Base-by-base conservation (phyloP, 2,797 vertebrate species). In the Sparidentex hasta region DNA sequence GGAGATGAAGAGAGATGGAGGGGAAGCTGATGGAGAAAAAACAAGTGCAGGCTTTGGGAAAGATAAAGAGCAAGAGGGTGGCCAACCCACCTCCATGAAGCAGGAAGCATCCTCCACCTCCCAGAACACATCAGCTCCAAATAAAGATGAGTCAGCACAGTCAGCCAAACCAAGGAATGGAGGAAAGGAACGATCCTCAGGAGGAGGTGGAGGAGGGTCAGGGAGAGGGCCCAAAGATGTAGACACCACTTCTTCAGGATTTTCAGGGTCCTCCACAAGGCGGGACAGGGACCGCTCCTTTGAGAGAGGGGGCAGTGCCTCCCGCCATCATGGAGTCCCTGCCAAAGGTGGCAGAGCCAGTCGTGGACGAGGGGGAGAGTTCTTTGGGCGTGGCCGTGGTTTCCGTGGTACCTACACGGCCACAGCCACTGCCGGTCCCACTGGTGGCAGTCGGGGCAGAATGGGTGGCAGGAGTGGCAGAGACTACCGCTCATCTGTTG, bases 341-440 rank as follows among this genome's bases (percentile, higher is more conserved):
- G 48, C 84, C 20, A 92, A 95, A 90, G 95, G 95, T 29, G 78
- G 88, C 65, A 86, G 96, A 58, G 89, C 90, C 2, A 92, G 91
- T 54, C 95, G 97, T 0, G 97, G 97, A 8, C 92, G 97, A 63
- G 96, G 96, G 27, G 97, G 97, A 2, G 97, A 98, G 65, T 98
- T 97, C 84, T 98, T 96, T 17, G 96, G 97, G 0, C 95, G 97
- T 52, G 97, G 97, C 0, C 94, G 97, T 18, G 97, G 97, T 11
- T 98, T 95, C 82, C 94, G 97, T 11, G 97, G 97, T 0, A 94
- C 96, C 18, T 98, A 96, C 56, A 93, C 95, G 0, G 96, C 96
- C 56, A 93, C 95, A 0, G 96, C 96, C 20, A 91, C 88, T 0
- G 93, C 96, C 6, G 95, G 89, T 0, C 94, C 96, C 1, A 72